These are phyloP conservation scores for Callyntrura sp. DNA, from an alignment of 2,888 invertebrate genomes.

Conservation along the genomic window DNA sequence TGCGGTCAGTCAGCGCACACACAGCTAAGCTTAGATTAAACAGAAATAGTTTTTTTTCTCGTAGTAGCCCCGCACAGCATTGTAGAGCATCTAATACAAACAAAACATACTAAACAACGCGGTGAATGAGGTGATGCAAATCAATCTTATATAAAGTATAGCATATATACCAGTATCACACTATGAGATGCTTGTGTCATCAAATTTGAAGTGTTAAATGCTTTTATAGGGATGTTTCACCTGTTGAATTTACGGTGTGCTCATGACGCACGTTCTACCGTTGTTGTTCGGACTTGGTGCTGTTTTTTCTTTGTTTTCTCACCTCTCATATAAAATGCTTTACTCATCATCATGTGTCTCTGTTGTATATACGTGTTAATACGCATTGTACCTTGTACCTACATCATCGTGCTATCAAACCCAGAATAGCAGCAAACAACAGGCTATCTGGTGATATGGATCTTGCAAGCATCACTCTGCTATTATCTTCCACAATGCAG, in stretches of 20 bases:
- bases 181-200: not conserved
- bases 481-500: conserved; percentile 34
- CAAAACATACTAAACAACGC: conserved; percentile 23
- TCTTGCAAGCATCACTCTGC: conserved; percentile 46
- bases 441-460: conserved; percentile 66
- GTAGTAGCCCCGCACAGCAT: not conserved
- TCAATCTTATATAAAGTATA: conserved; percentile 5
- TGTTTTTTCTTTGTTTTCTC: conserved; percentile 24
- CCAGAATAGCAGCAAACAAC: conserved; percentile 48
- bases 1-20: not conserved
- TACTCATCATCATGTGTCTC: not conserved
- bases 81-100: conserved; percentile 19
- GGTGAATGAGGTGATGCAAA: conserved; percentile 41
- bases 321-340: not conserved
- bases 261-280: conserved; percentile 58
- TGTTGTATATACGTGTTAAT: conserved; percentile 5
- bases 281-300: not conserved
- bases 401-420: conserved; percentile 11
- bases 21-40: not conserved
- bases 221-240: conserved; percentile 54
- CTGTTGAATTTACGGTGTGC: conserved; percentile 43
- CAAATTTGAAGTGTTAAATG: conserved; percentile 62
- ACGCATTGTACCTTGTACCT: not conserved
- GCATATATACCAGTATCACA: conserved; percentile 52
- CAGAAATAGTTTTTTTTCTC: not conserved